Base-by-base conservation (phyloP, 1,140 invertebrate genomes). In the Anastrepha obliqua region DNA sequence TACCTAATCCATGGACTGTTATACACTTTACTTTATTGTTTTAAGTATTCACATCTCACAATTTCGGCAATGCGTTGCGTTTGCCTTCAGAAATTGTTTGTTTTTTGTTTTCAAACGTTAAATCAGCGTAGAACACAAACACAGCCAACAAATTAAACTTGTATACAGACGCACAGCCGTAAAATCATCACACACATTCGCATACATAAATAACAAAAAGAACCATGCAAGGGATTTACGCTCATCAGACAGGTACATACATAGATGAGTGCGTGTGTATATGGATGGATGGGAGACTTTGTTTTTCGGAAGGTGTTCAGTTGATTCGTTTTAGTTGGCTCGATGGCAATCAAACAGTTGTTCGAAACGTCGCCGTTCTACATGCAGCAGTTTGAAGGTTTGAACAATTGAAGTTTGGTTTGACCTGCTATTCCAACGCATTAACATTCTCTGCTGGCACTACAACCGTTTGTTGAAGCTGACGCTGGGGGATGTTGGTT, bases 341-440 rank as follows among this genome's bases (percentile, higher is more conserved):
- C 47, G 74, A 81, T 81, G 74, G 51, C 47, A 74, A 74, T 13
- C 3, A 58, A 65, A 20, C 29, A 70, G 39, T 39, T 62, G 39
- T 8, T 9, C 44, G 39, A 20, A 81, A 55, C 17, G 47, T 81
- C 17, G 15, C 8, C 44, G 39, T 29, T 29, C 29, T 29, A 29
- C 15, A 44, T 42, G 42, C n/a, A n/a, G 42, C 74, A 13, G 47
- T 81, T 81, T 81, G 74, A 55, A 81, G n/a, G 74, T 81, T 81
- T 29, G 47, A 81, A 81, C 74, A n/a, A 47, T 81, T 81, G 47
- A 47, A 39, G 65, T 39, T 9, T 74, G 39, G 11, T 44, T 47
- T 44, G 9, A 17, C 9, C 11, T 74, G 39, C 3, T 47, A 51
- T n/a, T 13, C 70, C n/a, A 44, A 47, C 44, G n/a, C 70, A 3